Evolutionary conservation across 2,113 vertebrate genomes (phyloP), one percentile per base, ranked within the genome.

Genomic region (Trichechus manatus): DNA sequence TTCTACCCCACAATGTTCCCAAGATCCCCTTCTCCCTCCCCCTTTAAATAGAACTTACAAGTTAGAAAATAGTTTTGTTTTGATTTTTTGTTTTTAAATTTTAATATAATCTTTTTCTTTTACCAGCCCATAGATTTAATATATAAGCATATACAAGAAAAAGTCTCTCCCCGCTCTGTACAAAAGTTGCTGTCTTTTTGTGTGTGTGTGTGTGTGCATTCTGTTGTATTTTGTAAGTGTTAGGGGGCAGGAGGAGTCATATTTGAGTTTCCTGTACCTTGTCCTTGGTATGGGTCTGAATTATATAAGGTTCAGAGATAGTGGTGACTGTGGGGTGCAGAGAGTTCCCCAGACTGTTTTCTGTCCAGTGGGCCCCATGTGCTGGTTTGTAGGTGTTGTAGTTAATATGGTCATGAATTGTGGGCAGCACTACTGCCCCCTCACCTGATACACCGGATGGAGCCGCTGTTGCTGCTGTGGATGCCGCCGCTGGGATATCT

Each of bases 231-330:
- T 99, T 98, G 66, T 15, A 97, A 98, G 98, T 98, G 98, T 88
- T 79, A 6, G 0, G 84, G 79, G 93, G 89, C 70, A 70, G 68
- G 72, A 96, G 98, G 98, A 98, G 98, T 99, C 99, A 99, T 98
- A 99, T 99, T 98, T 99, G 99, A 96, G 99, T 99, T 98, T 99
- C 99, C 99, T 99, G 99, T 98, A 99, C 99, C 98, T 99, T 99
- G 97, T 99, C 99, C 98, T 99, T 99, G 97, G 99, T 98, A 90
- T 99, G 99, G 99, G 99, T 99, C 98, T 99, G 99, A 98, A 99
- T 99, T 97, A 99, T 89, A 83, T 99, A 99, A 98, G 99, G 99
- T 98, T 99, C 99, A 61, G 99, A 98, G 94, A 99, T 99, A 98
- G 99, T 99, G 98, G 99, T 99, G 96, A 99, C 99, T 74, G 99